phyloP scores from a whole-genome alignment of 2,888 invertebrate species.

The Lasioglossum pauxillum region DNA sequence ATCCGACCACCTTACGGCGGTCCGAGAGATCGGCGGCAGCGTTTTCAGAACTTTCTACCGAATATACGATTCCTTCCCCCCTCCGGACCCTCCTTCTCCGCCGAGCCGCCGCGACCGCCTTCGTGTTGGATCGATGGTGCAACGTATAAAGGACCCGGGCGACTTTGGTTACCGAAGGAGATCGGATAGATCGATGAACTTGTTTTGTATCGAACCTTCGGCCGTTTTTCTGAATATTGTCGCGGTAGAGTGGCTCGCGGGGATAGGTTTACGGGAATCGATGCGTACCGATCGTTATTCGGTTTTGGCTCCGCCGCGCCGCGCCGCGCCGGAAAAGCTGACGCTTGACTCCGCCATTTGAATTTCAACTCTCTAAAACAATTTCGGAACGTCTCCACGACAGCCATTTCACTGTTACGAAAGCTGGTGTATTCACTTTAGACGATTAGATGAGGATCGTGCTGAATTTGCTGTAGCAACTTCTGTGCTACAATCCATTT shows the following conservation, averaged over 20 bases:
- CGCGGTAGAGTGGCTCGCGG: slow-evolving; percentile 41
- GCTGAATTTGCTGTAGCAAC: background rate
- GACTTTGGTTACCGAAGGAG: slow-evolving; percentile 59
- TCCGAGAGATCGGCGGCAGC: slow-evolving; percentile 48
- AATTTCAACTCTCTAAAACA: slow-evolving; percentile 10
- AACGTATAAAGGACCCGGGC: slow-evolving; percentile 36
- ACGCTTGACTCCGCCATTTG: slow-evolving; percentile 40
- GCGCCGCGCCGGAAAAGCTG: background rate
- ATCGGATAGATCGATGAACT: slow-evolving; percentile 59
- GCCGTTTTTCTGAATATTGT: slow-evolving; percentile 38
- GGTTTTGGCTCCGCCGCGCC: slow-evolving; percentile 10
- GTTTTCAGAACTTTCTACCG: slow-evolving; percentile 56
- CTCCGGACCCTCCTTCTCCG: background rate
- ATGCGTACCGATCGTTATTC: slow-evolving; percentile 42
- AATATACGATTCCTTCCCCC: slow-evolving; percentile 30
- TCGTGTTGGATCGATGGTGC: slow-evolving; percentile 43
- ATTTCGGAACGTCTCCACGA: background rate
- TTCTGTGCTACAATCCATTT: too few relatives aligned
- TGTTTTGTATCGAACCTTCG: background rate
- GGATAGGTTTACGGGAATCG: slow-evolving; percentile 52
- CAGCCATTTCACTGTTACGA: background rate
- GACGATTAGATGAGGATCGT: background rate
- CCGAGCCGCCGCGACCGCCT: background rate
- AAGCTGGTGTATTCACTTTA: background rate
- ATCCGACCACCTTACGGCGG: slow-evolving; percentile 51